These are phyloP conservation scores for Drosophila kurseongensis DNA, from an alignment of 1,140 invertebrate species.

Conservation along the genomic window DNA sequence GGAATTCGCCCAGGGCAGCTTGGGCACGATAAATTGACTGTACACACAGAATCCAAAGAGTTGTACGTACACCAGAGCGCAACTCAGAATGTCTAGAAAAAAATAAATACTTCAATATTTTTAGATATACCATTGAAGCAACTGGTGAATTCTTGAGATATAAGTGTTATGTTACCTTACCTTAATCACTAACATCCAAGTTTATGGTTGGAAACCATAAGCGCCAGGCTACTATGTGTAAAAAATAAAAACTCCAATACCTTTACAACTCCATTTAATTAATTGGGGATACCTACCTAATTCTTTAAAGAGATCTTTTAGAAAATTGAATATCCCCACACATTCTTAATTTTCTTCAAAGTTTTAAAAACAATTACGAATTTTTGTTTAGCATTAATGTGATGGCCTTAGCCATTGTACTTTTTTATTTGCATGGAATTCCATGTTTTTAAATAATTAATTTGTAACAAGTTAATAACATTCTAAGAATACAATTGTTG, in stretches of 20 bases:
- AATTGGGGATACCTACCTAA: not conserved
- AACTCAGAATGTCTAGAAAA: slow-evolving; percentile 48
- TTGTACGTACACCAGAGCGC: slow-evolving; percentile 35
- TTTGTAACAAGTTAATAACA: no score
- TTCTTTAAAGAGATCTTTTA: not conserved
- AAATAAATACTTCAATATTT: slow-evolving; percentile 23
- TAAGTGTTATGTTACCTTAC: slow-evolving; percentile 35
- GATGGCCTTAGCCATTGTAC: no score
- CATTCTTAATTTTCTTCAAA: no score
- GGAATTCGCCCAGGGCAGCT: slow-evolving; percentile 31
- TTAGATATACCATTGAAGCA: slow-evolving; percentile 21
- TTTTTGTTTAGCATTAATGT: not conserved
- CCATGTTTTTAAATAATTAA: no score
- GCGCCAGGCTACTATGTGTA: slow-evolving; percentile 14
- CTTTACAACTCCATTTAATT: slow-evolving; percentile 15
- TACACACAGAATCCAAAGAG: slow-evolving; percentile 55
- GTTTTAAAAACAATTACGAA: not conserved
- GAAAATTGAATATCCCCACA: not conserved
- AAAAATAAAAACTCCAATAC: slow-evolving; percentile 34
- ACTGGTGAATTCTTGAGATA: slow-evolving; percentile 28
- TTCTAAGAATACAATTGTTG: not conserved
- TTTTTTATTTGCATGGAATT: no score
- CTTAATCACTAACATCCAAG: slow-evolving; percentile 23
- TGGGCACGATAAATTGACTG: slow-evolving; percentile 54
- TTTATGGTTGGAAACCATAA: slow-evolving; percentile 10